Conservation (phyloP, 2,888 invertebrate genomes). For the Agrotis clavis region DNA sequence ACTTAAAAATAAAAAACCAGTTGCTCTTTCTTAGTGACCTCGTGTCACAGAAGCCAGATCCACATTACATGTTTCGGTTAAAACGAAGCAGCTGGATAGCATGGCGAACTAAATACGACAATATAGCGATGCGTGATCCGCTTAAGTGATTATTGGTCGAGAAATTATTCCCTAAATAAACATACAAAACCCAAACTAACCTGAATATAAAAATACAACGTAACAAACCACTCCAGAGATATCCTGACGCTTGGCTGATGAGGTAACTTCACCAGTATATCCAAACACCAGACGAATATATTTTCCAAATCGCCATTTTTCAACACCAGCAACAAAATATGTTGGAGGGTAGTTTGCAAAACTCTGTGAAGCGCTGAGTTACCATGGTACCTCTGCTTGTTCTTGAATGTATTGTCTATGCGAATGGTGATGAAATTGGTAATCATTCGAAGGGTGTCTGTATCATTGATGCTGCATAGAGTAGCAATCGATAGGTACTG, state of each 20-base stretch:
- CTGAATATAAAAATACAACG: constrained; percentile 78
- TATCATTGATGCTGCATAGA: constrained; percentile 74
- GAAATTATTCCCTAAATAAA: neutral
- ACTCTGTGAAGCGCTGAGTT: constrained; percentile 82
- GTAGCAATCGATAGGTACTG: constrained; percentile 74
- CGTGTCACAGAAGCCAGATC: too few relatives aligned
- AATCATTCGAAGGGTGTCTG: constrained; percentile 71
- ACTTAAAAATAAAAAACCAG: too few relatives aligned
- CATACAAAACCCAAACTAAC: constrained; percentile 68
- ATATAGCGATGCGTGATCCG: too few relatives aligned
- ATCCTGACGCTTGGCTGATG: constrained; percentile 84
- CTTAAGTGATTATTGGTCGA: too few relatives aligned
- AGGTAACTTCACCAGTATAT: constrained; percentile 80
- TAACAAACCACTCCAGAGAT: constrained; percentile 84
- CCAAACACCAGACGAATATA: constrained; percentile 77
- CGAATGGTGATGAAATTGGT: constrained; percentile 75
- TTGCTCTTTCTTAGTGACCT: too few relatives aligned
- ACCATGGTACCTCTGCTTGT: constrained; percentile 85
- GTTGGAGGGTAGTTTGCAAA: constrained; percentile 81
- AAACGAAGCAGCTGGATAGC: too few relatives aligned
- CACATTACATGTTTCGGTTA: too few relatives aligned
- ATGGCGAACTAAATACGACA: too few relatives aligned
- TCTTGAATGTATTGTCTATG: constrained; percentile 78
- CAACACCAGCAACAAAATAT: constrained; percentile 75
- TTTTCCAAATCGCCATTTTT: constrained; percentile 67